Conservation (phyloP, 2,888 invertebrate genomes). For the Lepidonotus clava region DNA sequence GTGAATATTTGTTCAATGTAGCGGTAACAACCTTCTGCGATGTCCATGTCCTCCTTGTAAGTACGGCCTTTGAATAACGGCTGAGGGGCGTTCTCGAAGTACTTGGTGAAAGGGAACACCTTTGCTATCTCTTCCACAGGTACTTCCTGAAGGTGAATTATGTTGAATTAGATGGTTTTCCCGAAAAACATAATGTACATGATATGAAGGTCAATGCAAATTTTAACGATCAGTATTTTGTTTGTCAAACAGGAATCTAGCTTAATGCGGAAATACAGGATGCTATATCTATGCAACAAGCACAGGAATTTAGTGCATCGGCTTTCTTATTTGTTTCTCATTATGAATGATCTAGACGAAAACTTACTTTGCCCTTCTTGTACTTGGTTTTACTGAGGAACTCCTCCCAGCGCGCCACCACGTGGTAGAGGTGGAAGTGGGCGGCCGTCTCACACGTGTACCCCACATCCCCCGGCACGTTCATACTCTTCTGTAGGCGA, state of each 20-base stretch:
- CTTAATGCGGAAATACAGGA: too few species aligned
- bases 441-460: conserved; percentile 99
- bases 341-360: too few species aligned
- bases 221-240: too few species aligned
- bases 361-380: conserved; percentile 67
- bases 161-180: background rate
- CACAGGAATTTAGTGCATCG: too few species aligned
- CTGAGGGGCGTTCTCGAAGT: conserved; percentile 95
- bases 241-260: too few species aligned
- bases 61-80: conserved; percentile 91
- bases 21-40: conserved; percentile 94
- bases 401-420: conserved; percentile 94
- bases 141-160: background rate
- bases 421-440: conserved; percentile 97
- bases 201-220: too few species aligned
- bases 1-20: conserved; percentile 97
- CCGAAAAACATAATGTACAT: background rate
- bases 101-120: conserved; percentile 95
- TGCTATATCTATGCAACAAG: too few species aligned
- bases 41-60: conserved; percentile 91
- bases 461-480: conserved; percentile 80
- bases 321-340: too few species aligned
- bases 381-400: conserved; percentile 85
- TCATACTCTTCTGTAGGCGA: conserved; percentile 91
- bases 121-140: conserved; percentile 76